Evolutionary conservation across 1,140 invertebrate genomes (phyloP), one percentile per base, ranked within the genome.

Genomic region (Eubasilissa regina): DNA sequence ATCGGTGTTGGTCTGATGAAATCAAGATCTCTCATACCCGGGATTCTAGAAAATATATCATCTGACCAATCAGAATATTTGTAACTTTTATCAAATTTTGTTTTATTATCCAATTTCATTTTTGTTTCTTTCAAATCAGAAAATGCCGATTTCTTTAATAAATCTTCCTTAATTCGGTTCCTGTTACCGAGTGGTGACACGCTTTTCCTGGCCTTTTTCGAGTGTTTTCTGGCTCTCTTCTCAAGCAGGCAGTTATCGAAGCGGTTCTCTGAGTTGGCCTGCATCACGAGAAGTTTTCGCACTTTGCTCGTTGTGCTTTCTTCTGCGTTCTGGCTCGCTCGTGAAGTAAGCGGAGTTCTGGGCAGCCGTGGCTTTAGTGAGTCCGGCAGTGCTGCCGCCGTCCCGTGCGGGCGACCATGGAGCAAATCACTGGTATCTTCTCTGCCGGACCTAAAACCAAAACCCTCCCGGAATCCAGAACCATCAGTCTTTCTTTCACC

Each of bases 381-480:
- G 89, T 89, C 89, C 89, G 89, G 88, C 89, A 90, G 87, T 88
- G 87, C 87, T 86, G 86, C 89, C 88, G 86, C 89, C 87, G 87
- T 87, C 85, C 87, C 87, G 85, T 84, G 85, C 84, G 83, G 80
- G 83, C 84, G 84, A 85, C 83, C 84, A 85, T 83, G 82, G 80
- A 84, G 84, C 85, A 85, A 85, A 81, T 84, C 86, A 87, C 86
- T 85, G 86, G 86, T 84, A 84, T 86, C 86, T 86, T 88, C 88
- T 88, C 89, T 90, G 89, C 84, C 89, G 89, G 89, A 89, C 88
- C 86, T 82, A 85, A 89, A 87, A 89, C 88, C 88, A 89, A 89
- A 89, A 89, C 88, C 89, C 89, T 79, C 77, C 62, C 13, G 25
- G 12, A 53, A 15, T 70, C 51, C 66, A 66, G 44, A 66, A 19